Evolutionary conservation across 2,113 vertebrate species (phyloP).

Genomic region (Cavia aperea): DNA sequence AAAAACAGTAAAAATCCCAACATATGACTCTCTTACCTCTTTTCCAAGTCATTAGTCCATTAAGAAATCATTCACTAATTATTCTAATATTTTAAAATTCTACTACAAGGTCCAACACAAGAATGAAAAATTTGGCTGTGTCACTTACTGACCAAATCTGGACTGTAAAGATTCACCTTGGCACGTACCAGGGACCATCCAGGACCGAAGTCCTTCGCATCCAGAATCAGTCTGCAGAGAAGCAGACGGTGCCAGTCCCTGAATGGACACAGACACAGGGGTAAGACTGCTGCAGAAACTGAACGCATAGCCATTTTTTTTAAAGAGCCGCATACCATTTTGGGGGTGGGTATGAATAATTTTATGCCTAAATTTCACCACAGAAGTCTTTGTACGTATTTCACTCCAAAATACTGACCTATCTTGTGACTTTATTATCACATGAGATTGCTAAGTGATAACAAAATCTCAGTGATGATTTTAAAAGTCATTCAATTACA

Average conservation of each 20-base stretch:
- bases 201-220: not conserved
- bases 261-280: not conserved
- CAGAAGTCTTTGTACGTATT: not conserved
- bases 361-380: not conserved
- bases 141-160: not conserved
- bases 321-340: not conserved
- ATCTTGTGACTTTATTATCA: not conserved
- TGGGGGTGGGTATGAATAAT: not conserved
- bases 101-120: not conserved
- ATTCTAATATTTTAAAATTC: not conserved
- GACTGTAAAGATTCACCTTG: not conserved
- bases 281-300: not conserved
- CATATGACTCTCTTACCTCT: not conserved
- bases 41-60: not conserved
- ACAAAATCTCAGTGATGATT: constrained; percentile 2
- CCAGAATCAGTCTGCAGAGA: not conserved
- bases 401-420: constrained; percentile 11
- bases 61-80: not conserved
- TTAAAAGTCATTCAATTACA: not conserved
- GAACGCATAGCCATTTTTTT: not conserved
- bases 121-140: not conserved
- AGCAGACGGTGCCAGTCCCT: not conserved
- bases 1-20: not conserved
- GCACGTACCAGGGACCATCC: accelerated
- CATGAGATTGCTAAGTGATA: not conserved